Evolutionary conservation across 1,140 invertebrate species (phyloP).

Genomic region (Teleopsis dalmanni): DNA sequence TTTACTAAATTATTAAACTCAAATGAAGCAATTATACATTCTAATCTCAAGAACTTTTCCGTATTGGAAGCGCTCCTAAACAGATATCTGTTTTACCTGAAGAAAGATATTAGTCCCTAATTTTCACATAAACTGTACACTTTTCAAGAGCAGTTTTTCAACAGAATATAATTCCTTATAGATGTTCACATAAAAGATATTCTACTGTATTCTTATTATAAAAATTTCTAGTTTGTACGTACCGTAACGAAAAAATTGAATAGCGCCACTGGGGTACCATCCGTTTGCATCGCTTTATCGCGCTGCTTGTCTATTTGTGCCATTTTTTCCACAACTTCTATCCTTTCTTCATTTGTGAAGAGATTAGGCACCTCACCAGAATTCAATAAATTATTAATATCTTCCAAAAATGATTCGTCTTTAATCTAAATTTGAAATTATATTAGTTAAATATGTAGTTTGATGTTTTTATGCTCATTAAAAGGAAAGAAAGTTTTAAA

Average conservation of each 20-base stretch:
- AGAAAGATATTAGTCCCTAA: no score
- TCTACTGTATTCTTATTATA: background rate
- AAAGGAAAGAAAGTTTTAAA: no score
- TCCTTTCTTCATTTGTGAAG: conserved; percentile 80
- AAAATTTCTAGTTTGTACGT: background rate
- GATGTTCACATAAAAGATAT: background rate
- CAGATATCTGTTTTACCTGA: background rate
- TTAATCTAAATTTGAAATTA: no score
- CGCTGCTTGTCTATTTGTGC: conserved; percentile 78
- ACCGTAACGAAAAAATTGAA: conserved; percentile 83
- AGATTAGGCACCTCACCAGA: conserved; percentile 92
- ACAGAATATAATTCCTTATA: no score
- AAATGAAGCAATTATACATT: no score
- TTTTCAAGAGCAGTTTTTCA: no score
- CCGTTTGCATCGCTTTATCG: conserved; percentile 84
- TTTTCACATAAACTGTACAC: no score
- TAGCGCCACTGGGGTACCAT: conserved; percentile 81
- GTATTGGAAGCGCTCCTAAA: no score
- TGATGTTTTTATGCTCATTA: no score
- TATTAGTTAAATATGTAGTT: no score
- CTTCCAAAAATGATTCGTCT: conserved; percentile 88
- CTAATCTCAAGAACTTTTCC: no score
- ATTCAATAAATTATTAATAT: conserved; percentile 89
- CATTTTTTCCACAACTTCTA: conserved; percentile 93
- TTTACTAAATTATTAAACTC: no score